A percentile compares a stretch with the other conserved stretches of the same genome.
Evolutionary conservation across 2,888 invertebrate species (phyloP).

Genomic region (Amiota minor): DNA sequence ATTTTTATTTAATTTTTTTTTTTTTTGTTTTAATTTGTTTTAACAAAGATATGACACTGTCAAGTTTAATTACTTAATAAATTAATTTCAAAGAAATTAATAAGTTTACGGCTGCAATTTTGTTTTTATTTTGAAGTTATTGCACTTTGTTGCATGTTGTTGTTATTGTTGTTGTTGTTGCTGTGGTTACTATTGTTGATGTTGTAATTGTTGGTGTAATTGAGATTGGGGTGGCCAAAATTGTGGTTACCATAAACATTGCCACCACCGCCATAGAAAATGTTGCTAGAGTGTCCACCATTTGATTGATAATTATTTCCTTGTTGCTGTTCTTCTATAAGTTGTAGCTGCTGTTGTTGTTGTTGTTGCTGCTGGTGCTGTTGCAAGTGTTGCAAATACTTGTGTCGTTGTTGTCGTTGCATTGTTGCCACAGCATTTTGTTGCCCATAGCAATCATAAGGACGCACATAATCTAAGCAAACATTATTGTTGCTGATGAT

Average conservation of each 20-base stretch:
- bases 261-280: background rate
- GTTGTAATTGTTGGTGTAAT: conserved; percentile 20
- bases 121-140: conserved; percentile 51
- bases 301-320: conserved; percentile 13
- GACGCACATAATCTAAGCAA: conserved; percentile 44
- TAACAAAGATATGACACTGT: conserved; percentile 69
- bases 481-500: conserved; percentile 15
- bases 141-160: conserved; percentile 59
- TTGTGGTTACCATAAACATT: conserved; percentile 3
- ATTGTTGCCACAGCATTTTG: conserved; percentile 34
- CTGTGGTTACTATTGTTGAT: conserved; percentile 18
- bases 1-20: conserved; percentile 37
- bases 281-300: conserved; percentile 28
- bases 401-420: conserved; percentile 29
- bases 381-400: conserved; percentile 30
- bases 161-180: conserved; percentile 36
- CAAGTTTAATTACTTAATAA: conserved; percentile 38
- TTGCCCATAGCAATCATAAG: conserved; percentile 59
- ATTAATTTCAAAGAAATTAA: background rate
- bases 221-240: background rate
- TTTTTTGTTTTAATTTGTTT: conserved; percentile 45
- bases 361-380: conserved; percentile 29
- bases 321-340: background rate
- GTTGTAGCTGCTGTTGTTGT: conserved; percentile 35
- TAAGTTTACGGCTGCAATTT: conserved; percentile 35